phyloP scores from a whole-genome alignment of 2,888 invertebrate genomes.

The Eulithis prunata region DNA sequence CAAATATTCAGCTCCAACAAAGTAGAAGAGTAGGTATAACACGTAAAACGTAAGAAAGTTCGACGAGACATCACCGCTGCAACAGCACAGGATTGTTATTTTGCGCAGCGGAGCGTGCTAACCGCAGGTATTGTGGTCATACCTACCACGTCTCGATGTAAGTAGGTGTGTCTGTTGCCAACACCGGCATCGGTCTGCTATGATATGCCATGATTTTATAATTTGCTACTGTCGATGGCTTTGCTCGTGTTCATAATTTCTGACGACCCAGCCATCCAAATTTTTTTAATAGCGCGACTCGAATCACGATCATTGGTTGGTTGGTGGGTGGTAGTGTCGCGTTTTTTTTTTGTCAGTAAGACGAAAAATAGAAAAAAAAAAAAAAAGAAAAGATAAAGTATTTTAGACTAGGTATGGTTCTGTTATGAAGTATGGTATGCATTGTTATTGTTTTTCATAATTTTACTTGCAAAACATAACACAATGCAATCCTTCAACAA shows the following conservation, averaged over 20 bases:
- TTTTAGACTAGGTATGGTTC: background rate
- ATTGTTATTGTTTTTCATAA: constrained; percentile 4
- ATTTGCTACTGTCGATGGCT: too few species aligned
- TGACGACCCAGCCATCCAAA: too few species aligned
- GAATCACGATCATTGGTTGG: too few species aligned
- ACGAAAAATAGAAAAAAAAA: too few species aligned
- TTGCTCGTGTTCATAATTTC: too few species aligned
- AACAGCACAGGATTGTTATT: constrained; percentile 45
- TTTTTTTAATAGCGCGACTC: too few species aligned
- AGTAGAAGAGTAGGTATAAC: too few species aligned
- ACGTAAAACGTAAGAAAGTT: constrained; percentile 11
- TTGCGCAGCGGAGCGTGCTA: constrained; percentile 36
- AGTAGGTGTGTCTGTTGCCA: background rate
- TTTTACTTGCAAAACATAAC: constrained; percentile 1
- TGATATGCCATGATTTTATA: too few species aligned
- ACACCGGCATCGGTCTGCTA: background rate
- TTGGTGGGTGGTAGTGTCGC: too few species aligned
- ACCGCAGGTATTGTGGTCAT: constrained; percentile 5
- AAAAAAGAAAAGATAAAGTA: background rate
- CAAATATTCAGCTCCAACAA: too few species aligned
- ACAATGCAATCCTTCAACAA: background rate
- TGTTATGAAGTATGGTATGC: too few species aligned
- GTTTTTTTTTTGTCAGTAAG: too few species aligned
- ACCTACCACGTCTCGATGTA: constrained; percentile 3
- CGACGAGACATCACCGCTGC: constrained; percentile 5